These are phyloP conservation scores for Agapetus fuscipes DNA, from an alignment of 2,888 invertebrate genomes.

Conservation along the genomic window DNA sequence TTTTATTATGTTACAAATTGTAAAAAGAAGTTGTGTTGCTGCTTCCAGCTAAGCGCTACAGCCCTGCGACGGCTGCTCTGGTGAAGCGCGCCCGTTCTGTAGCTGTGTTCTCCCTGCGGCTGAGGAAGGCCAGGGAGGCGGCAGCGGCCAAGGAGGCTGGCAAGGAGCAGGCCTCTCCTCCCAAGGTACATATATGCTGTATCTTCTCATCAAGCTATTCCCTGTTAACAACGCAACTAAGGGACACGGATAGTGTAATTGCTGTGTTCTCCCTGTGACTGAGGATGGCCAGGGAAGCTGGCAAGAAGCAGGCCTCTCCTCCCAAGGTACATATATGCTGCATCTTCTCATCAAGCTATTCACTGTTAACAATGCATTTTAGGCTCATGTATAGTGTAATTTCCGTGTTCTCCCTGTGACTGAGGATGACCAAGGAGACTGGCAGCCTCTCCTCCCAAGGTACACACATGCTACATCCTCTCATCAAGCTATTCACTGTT, in stretches of 20 bases:
- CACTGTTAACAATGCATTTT: neutral
- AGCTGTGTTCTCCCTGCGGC: slow-evolving; percentile 74
- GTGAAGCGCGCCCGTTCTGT: slow-evolving; percentile 79
- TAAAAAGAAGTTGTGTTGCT: neutral
- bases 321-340: slow-evolving; percentile 21
- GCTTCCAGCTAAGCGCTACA: slow-evolving; percentile 54
- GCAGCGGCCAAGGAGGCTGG: slow-evolving; percentile 55
- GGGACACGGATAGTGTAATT: neutral
- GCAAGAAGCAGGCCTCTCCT: slow-evolving; percentile 31
- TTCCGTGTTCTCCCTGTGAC: slow-evolving; percentile 76
- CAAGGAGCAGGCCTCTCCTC: slow-evolving; percentile 29
- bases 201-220: neutral
- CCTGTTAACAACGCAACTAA: neutral
- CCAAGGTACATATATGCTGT: slow-evolving; percentile 19
- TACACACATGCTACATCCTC: too few species aligned
- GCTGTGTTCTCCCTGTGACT: slow-evolving; percentile 78
- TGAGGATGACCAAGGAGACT: slow-evolving; percentile 65
- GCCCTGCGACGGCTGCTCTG: slow-evolving; percentile 59
- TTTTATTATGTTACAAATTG: too few species aligned
- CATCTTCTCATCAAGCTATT: neutral
- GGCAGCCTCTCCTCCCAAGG: slow-evolving; percentile 28
- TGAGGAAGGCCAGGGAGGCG: slow-evolving; percentile 70
- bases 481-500: neutral
- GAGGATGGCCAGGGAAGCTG: slow-evolving; percentile 62
- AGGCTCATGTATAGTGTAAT: neutral